phyloP scores from a whole-genome alignment of 1,140 invertebrate species.

The Maconellicoccus hirsutus region DNA sequence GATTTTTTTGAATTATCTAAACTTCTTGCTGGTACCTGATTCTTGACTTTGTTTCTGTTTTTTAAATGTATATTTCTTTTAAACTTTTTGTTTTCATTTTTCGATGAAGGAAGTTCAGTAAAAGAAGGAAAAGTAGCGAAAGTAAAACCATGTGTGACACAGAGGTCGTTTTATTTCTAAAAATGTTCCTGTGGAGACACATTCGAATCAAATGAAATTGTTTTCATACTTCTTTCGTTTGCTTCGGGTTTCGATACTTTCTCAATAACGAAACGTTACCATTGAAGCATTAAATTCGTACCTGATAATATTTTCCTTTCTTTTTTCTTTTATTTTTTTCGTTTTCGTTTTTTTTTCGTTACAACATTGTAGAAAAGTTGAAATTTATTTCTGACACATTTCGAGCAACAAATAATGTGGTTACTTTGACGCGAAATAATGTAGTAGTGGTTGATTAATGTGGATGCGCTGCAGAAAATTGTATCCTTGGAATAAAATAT shows the following conservation, averaged over 20 bases:
- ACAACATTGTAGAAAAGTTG: not conserved
- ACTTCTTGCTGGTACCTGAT: too few relatives aligned
- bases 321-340: not conserved
- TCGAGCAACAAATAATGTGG: not conserved
- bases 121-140: not conserved
- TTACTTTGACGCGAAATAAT: not conserved
- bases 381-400: conserved; percentile 6
- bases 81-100: too few relatives aligned
- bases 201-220: conserved; percentile 9
- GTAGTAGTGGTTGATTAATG: not conserved
- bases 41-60: too few relatives aligned
- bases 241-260: conserved; percentile 1
- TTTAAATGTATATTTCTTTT: too few relatives aligned
- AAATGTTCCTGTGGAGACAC: conserved; percentile 3
- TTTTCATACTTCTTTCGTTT: not conserved
- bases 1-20: too few relatives aligned
- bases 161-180: not conserved
- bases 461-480: not conserved
- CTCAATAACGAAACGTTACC: conserved; percentile 3
- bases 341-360: too few relatives aligned
- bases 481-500: not conserved
- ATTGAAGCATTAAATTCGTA: not conserved
- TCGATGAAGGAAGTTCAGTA: not conserved
- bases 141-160: not conserved
- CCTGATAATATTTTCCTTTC: not conserved